Evolutionary conservation across 2,888 invertebrate species (phyloP).

Genomic region (Elaeidobius kamerunicus): DNA sequence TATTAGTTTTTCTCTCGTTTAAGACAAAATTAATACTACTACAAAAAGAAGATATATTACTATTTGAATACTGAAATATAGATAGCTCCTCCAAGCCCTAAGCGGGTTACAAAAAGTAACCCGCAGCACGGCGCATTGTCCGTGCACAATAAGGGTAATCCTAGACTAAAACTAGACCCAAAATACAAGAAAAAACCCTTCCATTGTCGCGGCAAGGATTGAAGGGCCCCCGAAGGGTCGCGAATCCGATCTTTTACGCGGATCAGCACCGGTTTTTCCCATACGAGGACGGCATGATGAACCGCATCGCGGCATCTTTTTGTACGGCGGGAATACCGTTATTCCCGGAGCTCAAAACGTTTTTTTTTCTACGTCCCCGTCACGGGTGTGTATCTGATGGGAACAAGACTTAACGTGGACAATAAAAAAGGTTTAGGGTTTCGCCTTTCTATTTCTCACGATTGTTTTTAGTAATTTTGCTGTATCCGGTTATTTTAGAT

Average conservation of each 20-base stretch:
- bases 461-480: neutral
- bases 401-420: conserved; percentile 3
- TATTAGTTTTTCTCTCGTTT: too few species aligned
- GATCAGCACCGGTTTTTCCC: conserved; percentile 21
- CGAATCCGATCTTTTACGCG: conserved; percentile 16
- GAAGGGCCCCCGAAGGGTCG: conserved; percentile 5
- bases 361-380: conserved; percentile 11
- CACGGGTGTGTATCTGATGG: conserved; percentile 12
- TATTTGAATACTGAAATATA: too few species aligned
- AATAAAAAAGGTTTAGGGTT: neutral
- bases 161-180: conserved; percentile 14
- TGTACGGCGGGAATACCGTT: conserved; percentile 12
- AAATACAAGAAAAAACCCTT: conserved; percentile 8
- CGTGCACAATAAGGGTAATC: conserved; percentile 10
- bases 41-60: too few species aligned
- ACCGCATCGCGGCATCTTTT: conserved; percentile 15
- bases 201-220: conserved; percentile 19
- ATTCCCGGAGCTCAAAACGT: conserved; percentile 10
- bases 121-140: too few species aligned
- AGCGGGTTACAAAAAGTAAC: too few species aligned
- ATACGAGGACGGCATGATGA: conserved; percentile 13
- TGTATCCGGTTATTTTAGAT: neutral
- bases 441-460: neutral
- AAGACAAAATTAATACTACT: too few species aligned
- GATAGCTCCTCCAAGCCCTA: too few species aligned